Conservation (phyloP, 2,797 vertebrate species). For the Sebastes melanostomus region DNA sequence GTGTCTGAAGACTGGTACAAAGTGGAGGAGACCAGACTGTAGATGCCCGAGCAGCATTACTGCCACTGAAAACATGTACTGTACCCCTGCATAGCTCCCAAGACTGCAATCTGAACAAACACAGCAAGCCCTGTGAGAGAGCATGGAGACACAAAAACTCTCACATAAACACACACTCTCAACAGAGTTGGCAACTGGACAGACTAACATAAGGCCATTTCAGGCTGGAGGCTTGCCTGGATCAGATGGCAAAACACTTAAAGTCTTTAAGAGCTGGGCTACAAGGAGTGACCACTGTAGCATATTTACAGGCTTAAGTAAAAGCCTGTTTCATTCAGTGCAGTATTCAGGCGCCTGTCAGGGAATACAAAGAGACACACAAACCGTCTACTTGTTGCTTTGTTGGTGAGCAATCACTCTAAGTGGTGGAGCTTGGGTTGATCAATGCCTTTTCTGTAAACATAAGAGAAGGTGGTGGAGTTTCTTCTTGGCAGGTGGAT, state of each 20-base stretch:
- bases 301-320: constrained; percentile 43
- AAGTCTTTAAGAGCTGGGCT: constrained; percentile 30
- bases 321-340: constrained; percentile 30
- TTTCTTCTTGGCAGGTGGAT: neutral
- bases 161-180: constrained; percentile 8
- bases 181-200: constrained; percentile 13
- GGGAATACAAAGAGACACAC: constrained; percentile 12
- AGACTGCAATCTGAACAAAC: constrained; percentile 28
- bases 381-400: constrained; percentile 19
- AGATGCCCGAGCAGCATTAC: constrained; percentile 20
- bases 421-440: constrained; percentile 15
- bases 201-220: constrained; percentile 34
- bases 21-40: neutral
- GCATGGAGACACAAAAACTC: neutral
- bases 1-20: neutral
- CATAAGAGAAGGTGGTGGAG: neutral
- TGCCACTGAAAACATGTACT: constrained; percentile 31
- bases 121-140: constrained; percentile 9
- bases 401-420: constrained; percentile 30
- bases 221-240: constrained; percentile 38
- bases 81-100: constrained; percentile 9
- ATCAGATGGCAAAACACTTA: constrained; percentile 57
- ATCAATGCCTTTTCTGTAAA: constrained; percentile 41
- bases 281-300: constrained; percentile 41
- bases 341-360: constrained; percentile 8